Conservation (phyloP, 2,113 vertebrate species). For the Saccopteryx bilineata region DNA sequence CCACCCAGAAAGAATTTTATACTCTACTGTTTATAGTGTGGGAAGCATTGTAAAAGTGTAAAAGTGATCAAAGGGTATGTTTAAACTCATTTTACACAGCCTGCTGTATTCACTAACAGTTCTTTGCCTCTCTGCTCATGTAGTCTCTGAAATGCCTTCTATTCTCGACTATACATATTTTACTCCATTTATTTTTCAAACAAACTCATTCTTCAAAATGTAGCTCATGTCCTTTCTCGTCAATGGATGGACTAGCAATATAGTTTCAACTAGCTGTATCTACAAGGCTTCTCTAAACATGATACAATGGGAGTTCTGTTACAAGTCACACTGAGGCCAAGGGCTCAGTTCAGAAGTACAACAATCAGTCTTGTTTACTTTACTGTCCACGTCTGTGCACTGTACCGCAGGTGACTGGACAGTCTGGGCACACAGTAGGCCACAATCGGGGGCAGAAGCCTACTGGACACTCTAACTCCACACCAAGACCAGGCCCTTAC, state of each 20-base stretch:
- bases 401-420: not conserved
- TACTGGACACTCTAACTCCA: not conserved
- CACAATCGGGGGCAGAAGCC: not conserved
- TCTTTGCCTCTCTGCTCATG: not conserved
- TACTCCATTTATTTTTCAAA: constrained; percentile 40
- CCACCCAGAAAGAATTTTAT: not conserved
- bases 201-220: constrained; percentile 31
- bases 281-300: not conserved
- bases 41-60: not conserved
- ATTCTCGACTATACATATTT: not conserved
- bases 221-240: not conserved
- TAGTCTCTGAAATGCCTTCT: constrained; percentile 44
- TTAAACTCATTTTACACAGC: constrained; percentile 30
- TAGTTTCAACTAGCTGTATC: not conserved
- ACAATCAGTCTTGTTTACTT: not conserved
- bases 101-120: not conserved
- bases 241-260: not conserved
- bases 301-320: constrained; percentile 7
- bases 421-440: constrained; percentile 9
- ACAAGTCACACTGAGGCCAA: not conserved
- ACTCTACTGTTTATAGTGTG: not conserved
- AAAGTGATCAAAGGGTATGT: not conserved
- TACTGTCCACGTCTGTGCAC: not conserved
- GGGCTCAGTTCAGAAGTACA: not conserved
- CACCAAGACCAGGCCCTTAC: not conserved